Evolutionary conservation across 2,797 vertebrate species (phyloP), one percentile per base, ranked within the genome.

Genomic region (Mormyrus proboscirostris): DNA sequence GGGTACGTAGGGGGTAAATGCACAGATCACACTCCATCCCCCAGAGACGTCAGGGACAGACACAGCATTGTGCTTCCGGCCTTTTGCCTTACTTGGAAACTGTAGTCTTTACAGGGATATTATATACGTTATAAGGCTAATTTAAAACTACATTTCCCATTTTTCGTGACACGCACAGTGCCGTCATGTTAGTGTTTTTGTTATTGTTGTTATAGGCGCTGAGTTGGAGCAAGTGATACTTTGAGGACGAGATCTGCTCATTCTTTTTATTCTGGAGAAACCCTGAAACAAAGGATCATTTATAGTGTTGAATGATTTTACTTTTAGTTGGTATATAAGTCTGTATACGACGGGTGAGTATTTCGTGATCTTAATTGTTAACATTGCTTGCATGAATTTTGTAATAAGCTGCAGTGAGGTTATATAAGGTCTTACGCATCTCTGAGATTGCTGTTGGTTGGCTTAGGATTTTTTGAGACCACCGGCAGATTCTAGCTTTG

Each of bases 81-180:
- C 25, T 50, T 59, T 85, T 53, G 7, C 12, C 84, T 19, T 25
- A 88, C 44, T 57, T 93, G 95, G 95, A 93, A 93, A 38, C 4
- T 94, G 95, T 92, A 96, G 96, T 96, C 88, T 76, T 3, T 2
- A 83, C 84, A 9, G 47, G 4, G 65, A 38, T 19, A 38, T 85
- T 57, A 82, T 41, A 25, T 62, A 51, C 12, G 33, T 53, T 3
- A 10, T 38, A 9, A 25, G 0, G 3, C 3, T 0, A 2, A 3
- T 19, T 7, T 2, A 14, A 89, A 93, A 97, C 96, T 94, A 92
- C 96, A 94, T 88, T 59, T 92, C 96, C 96, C 96, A 93, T 87
- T 84, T 92, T 91, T 87, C 87, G 44, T 1, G 19, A 69, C n/a
- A 55, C 89, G 88, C 91, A 88, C 87, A 73, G 89, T 25, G 14